Base-by-base conservation (phyloP, 2,797 vertebrate species). In the Microhierax caerulescens region DNA sequence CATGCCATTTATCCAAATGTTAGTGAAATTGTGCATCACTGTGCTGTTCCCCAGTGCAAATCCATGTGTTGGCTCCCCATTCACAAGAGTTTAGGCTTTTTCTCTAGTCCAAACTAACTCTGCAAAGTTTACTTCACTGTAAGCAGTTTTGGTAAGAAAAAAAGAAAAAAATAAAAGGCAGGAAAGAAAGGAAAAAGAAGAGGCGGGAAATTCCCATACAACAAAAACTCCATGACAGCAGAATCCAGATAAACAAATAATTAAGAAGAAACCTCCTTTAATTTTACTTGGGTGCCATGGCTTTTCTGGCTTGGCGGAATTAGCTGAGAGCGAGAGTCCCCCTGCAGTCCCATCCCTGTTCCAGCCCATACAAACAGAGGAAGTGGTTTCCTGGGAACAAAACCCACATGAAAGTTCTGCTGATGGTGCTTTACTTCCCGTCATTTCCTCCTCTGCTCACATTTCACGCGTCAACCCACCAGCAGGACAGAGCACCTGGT, bases 351-450 rank as follows among this genome's bases (percentile, higher is more conserved):
- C 94, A 91, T 67, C 87, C 63, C 74, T 2, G 1, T 30, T 45
- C 21, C 87, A 92, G 93, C 87, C 95, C 61, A 0, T 41, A 81
- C 95, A 96, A 95, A 96, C 92, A 97, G 90, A 98, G 97, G 96
- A 97, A 96, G 93, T 95, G 94, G 93, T 87, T 96, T 94, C 95
- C 95, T 96, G 95, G 95, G 97, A 97, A 94, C 91, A 80, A 86
- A 97, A 95, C 68, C 94, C 97, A 93, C 90, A 82, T 65, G 79
- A 94, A 96, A 95, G 86, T 81, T 88, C 72, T 96, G 94, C 89
- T 92, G 94, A 57, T 74, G 84, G 63, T 48, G 85, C 63, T 89
- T 30, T 56, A 19, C 74, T 90, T 95, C 77, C 92, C 59, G 2
- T 47, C 72, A 21, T 56, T 93, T 97, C 93, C 89, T 96, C 72